Evolutionary conservation across 2,797 vertebrate species (phyloP), one percentile per base, ranked within the genome.

Genomic region (Thaleichthys pacificus): DNA sequence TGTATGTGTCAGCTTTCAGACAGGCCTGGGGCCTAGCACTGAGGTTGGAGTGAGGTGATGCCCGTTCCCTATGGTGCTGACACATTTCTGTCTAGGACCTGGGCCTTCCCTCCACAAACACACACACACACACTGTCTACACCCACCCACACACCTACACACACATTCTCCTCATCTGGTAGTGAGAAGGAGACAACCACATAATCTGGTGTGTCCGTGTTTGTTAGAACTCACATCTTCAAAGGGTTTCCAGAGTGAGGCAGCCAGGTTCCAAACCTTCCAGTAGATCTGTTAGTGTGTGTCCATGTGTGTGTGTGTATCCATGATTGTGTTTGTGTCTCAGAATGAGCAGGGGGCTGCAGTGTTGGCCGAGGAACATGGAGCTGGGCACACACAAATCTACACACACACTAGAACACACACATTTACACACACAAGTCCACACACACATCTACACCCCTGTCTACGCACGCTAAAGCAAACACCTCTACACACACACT

Each of bases 81-180:
- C 82, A 77, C 77, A 71, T 70, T 82, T 77, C 71, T 80, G 84
- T 81, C 80, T 78, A 62, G 6, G 68, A 57, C 54, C n/a, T 66
- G 49, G 66, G 21, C 68, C 38, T 42, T 69, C 38, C 38, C 38
- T 42, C 38, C 38, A 42, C 38, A 42, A 42, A 42, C 38, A 42
- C 38, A 42, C 58, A 28, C 1, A 60, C 11, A 42, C 38, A 42
- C 38, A 42, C 38, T 35, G 35, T 35, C 6, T 35, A 42, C 21
- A 17, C 32, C 8, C 11, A 42, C 21, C 14, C 61, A 32, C 30
- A 68, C 15, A 22, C 35, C 0, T 28, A 56, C 30, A 62, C 8
- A 12, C 38, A 42, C 38, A 11, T 42, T 42, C 38, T 7, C 38
- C 9, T 42, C 38, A 42, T 42, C 38, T 42, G 38, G 38, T 42